A percentile compares a stretch with the other conserved stretches of the same genome.
Conservation (phyloP, 2,113 vertebrate genomes). For the Epinephelus lanceolatus region DNA sequence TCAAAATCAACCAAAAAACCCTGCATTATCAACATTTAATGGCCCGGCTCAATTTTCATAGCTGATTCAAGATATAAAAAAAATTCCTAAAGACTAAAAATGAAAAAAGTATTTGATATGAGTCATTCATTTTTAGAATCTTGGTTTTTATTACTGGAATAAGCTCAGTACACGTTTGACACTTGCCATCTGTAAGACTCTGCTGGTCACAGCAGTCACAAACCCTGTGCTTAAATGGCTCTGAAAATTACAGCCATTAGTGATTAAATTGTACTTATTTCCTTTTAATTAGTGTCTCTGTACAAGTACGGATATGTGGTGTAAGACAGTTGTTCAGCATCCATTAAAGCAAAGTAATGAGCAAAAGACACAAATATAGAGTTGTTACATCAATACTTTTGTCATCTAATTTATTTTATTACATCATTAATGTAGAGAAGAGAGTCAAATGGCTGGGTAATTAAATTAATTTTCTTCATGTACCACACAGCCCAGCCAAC, state of each 20-base stretch:
- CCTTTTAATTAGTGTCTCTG: background rate
- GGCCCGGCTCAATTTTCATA: background rate
- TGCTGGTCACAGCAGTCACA: background rate
- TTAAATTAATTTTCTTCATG: background rate
- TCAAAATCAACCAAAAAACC: background rate
- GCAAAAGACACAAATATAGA: background rate
- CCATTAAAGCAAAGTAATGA: background rate
- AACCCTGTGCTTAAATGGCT: too few species aligned
- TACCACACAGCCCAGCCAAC: background rate
- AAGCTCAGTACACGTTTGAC: background rate
- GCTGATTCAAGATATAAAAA: too few species aligned
- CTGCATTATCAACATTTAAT: too few species aligned
- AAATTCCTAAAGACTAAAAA: too few species aligned
- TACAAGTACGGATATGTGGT: background rate
- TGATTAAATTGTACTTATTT: background rate
- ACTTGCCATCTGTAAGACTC: background rate
- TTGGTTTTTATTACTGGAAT: background rate
- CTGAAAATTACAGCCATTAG: background rate
- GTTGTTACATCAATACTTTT: background rate
- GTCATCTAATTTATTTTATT: background rate
- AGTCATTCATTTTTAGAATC: background rate
- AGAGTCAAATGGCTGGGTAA: background rate
- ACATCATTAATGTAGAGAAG: background rate
- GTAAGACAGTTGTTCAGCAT: background rate
- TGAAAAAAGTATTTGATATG: too few species aligned